Conservation (phyloP, 1,140 invertebrate species). For the Habropoda laboriosa region DNA sequence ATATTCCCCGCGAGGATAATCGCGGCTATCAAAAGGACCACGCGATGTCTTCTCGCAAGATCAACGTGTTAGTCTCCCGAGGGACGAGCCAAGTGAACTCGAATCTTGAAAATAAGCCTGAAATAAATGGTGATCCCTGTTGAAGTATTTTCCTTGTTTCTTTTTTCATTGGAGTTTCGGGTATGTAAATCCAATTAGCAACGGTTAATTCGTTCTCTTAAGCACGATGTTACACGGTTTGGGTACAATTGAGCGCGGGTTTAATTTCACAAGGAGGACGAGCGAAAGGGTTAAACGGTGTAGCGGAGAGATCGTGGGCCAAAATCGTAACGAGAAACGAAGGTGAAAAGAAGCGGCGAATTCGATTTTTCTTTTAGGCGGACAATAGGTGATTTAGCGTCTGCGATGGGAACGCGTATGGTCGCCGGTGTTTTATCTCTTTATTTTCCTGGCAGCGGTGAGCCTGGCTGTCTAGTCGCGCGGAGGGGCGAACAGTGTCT, state of each 20-base stretch:
- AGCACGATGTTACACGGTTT: not conserved
- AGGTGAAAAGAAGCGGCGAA: slow-evolving; percentile 4
- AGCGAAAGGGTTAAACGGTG: not conserved
- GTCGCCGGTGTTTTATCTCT: slow-evolving; percentile 15
- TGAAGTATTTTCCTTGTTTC: not conserved
- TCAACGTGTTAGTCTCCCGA: slow-evolving; percentile 30
- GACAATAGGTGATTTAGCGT: slow-evolving; percentile 48
- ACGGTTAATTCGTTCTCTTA: not conserved
- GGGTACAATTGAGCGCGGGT: not conserved
- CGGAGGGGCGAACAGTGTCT: not conserved
- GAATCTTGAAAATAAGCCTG: too few relatives aligned
- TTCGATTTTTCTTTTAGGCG: slow-evolving; percentile 14
- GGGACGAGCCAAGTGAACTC: not conserved
- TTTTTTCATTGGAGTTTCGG: not conserved
- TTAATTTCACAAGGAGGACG: slow-evolving; percentile 16
- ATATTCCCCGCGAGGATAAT: slow-evolving; percentile 58
- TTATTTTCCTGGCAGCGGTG: not conserved
- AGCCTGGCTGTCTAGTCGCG: not conserved
- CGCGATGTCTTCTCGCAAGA: not conserved
- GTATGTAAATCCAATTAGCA: not conserved
- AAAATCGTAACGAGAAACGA: not conserved
- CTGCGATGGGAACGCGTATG: slow-evolving; percentile 33
- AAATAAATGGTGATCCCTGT: not conserved
- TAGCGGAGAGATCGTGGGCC: too few relatives aligned
- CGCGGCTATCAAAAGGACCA: slow-evolving; percentile 30